Evolutionary conservation across 2,113 vertebrate genomes (phyloP), one percentile per base, ranked within the genome.

Genomic region (Fukomys damarensis): DNA sequence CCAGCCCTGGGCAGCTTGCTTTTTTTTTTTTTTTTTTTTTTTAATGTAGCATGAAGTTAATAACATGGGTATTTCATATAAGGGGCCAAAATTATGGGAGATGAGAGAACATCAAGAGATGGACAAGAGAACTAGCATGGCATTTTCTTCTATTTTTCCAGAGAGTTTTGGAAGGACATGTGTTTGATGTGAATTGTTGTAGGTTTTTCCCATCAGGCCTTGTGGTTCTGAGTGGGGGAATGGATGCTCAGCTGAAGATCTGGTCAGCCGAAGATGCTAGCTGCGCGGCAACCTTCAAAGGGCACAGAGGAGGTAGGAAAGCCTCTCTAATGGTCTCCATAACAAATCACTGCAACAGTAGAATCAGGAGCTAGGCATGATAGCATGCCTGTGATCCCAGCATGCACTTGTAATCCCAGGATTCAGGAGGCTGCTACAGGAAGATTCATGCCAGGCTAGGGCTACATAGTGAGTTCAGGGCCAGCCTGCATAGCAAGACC

Each of bases 151-250:
- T 98, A 95, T 98, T 81, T 81, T 98, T 98, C 95, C 98, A 99
- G 99, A 99, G 99, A 96, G 97, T 98, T 5, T 97, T 99, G 98
- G 98, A 98, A 98, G 99, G 98, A 98, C 99, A 99, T 97, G 96
- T 99, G 89, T 99, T 98, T 98, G 99, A 99, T 98, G 99, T 99
- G 95, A 99, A 99, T 98, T 99, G 98, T 98, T 99, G 98, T 98
- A 98, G 98, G 96, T 99, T 99, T 98, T 99, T 99, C 98, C 99
- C 99, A 10, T 99, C 98, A 11, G 99, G 99, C 98, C 98, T 99
- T 79, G 99, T 99, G 96, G 98, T 99, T 97, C 98, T 99, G 72
- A 99, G 98, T 83, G 98, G 99, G 59, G 99, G 98, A 95, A 99
- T 99, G 98, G 98, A 99, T 96, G 98, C 98, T 90, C 98, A 98